phyloP scores from a whole-genome alignment of 2,797 vertebrate genomes.

The Antennarius maculatus region DNA sequence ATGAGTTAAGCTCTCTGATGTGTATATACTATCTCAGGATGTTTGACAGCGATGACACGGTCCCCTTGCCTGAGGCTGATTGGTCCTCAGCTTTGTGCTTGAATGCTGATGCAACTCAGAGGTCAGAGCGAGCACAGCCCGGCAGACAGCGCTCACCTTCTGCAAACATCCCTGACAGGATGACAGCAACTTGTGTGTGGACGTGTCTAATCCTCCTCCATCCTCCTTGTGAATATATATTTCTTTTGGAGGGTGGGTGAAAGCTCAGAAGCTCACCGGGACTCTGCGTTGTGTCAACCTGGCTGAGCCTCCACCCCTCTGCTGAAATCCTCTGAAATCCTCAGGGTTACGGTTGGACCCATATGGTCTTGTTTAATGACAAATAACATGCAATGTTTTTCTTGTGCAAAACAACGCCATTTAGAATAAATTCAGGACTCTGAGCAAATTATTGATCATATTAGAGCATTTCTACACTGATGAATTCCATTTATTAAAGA shows the following conservation, averaged over 20 bases:
- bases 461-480: background rate
- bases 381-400: background rate
- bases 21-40: conserved; percentile 21
- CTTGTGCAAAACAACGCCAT: background rate
- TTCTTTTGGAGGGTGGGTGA: conserved; percentile 5
- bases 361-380: conserved; percentile 1
- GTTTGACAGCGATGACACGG: conserved; percentile 34
- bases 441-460: background rate
- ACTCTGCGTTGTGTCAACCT: conserved; percentile 17
- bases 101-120: conserved; percentile 67
- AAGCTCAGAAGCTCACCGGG: conserved; percentile 3
- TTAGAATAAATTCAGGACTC: background rate
- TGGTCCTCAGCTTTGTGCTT: conserved; percentile 43
- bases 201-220: conserved; percentile 41
- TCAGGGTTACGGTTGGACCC: background rate
- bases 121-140: conserved; percentile 56
- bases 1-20: conserved; percentile 2
- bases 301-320: conserved; percentile 29
- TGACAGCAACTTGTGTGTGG: conserved; percentile 38
- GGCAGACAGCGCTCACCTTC: conserved; percentile 39
- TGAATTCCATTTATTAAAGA: background rate
- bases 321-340: conserved; percentile 46
- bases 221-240: conserved; percentile 33
- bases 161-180: conserved; percentile 57
- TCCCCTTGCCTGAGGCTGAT: conserved; percentile 48